Base-by-base conservation (phyloP, 2,113 vertebrate genomes). In the Ursus arctos region DNA sequence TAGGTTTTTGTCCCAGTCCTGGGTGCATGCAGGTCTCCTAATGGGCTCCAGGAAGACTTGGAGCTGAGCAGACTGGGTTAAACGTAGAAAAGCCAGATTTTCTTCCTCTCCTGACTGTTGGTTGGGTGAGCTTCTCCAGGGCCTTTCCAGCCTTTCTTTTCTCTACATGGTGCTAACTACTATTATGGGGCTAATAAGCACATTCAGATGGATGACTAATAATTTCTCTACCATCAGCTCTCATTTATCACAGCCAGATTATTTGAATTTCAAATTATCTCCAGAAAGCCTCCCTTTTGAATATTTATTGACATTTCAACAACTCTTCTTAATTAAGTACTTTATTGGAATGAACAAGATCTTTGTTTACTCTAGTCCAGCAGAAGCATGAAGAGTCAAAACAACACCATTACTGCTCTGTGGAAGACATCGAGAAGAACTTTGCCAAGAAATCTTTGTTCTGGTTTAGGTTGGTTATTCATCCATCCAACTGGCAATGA, bases 261-360 rank as follows among this genome's bases (percentile, higher is more conserved):
- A 96, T 96, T 83, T 92, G 97, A 95, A 97, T 96, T 97, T 95
- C 92, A 98, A 94, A 97, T 96, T 31, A 96, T 96, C 82, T 91
- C 69, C 95, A 89, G 90, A 98, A 97, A 96, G 86, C 36, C 71
- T 97, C 83, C 36, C 51, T 98, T 97, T 96, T 87, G 96, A 92
- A 96, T 96, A 95, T 92, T 89, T 92, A 93, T 84, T 96, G 96
- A 96, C 96, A 95, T 97, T 94, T 94, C 76, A 97, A 91, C 79
- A 97, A 81, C 87, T 91, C 89, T 95, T 85, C 92, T 97, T 93
- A 94, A 96, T 97, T 97, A 98, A 97, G 83, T 90, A 69, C 72
- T 91, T 96, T 80, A 79, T 74, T 97, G 89, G 80, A 91, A 96
- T 36, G 40, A 93, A 77, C 72, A 93, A 82, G 72, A 89, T 89